phyloP scores from a whole-genome alignment of 2,888 invertebrate species.

The Meliscaeva auricollis region DNA sequence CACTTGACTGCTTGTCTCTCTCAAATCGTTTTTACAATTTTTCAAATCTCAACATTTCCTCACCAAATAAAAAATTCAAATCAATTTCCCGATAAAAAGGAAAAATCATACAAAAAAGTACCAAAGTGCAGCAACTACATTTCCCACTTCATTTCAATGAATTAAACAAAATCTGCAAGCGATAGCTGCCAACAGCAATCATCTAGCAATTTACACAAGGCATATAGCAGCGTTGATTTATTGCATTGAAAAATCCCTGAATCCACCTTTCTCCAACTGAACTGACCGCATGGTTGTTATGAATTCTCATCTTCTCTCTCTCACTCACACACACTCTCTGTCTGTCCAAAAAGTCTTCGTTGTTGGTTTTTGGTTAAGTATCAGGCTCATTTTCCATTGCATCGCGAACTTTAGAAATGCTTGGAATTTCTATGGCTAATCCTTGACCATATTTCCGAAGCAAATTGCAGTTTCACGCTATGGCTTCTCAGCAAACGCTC shows the following conservation, averaged over 20 bases:
- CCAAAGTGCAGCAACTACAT: background rate
- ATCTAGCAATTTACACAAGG: constrained; percentile 47
- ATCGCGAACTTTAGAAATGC: constrained; percentile 2
- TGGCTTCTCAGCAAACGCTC: constrained; percentile 37
- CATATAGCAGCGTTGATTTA: constrained; percentile 44
- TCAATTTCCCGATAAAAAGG: background rate
- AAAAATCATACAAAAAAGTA: background rate
- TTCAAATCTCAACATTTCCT: background rate
- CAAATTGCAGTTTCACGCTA: constrained; percentile 67
- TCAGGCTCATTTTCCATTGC: background rate
- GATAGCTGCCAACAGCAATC: constrained; percentile 60
- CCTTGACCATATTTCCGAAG: constrained; percentile 52
- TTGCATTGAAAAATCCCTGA: constrained; percentile 29
- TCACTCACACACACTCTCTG: no score
- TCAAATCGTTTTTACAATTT: no score
- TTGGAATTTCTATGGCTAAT: constrained; percentile 35
- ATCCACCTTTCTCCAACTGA: constrained; percentile 9
- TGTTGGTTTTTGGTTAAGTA: background rate
- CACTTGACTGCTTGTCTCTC: no score
- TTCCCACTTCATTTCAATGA: constrained; percentile 46
- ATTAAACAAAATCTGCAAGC: constrained; percentile 64
- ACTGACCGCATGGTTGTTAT: constrained; percentile 46
- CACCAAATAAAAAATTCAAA: background rate
- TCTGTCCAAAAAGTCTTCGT: background rate
- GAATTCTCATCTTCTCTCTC: constrained; percentile 38